Base-by-base conservation (phyloP, 2,113 vertebrate species). In the Delphinus delphis region DNA sequence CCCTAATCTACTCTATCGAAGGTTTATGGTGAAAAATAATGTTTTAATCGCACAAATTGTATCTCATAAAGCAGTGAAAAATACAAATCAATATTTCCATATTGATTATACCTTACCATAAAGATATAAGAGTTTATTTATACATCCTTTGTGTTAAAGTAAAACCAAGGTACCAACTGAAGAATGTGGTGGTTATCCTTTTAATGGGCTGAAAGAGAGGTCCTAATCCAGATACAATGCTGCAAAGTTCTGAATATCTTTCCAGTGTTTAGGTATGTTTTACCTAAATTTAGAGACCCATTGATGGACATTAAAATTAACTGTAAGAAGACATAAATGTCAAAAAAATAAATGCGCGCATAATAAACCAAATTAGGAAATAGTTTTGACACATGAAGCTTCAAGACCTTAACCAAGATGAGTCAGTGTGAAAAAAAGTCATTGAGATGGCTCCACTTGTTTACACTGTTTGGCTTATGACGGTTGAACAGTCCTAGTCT, bases 11-110 rank as follows among this genome's bases (percentile, higher is more conserved):
- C 23, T 80, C 58, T 86, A 82, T 15, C 15, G n/a, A 92, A 55
- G 38, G 33, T 60, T 68, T 20, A 60, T 65, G 38, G 47, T 93
- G 25, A 94, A 93, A 81, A 38, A 85, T n/a, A 74, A 83, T 41
- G 13, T 62, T 88, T 94, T 91, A 68, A 74, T 74, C 62, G 23
- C 2, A 97, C 20, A 79, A 88, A 91, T 0, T 65, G 1, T 33
- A 91, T 83, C 36, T 88, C 44, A 92, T 36, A 77, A 95, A 88
- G 25, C 71, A 88, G 10, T 70, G 25, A 94, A 96, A 96, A 96
- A 65, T 47, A 83, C 9, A 93, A 91, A 38, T 82, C 68, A 82
- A 5, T 83, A 97, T 65, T 89, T 95, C 73, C 18, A 89, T 6
- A 86, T 26, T 58, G 77, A 58, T 5, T 81, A 58, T 58, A 36